These are phyloP conservation scores for Abrostola tripartita DNA, from an alignment of 2,888 invertebrate species.

Conservation along the genomic window DNA sequence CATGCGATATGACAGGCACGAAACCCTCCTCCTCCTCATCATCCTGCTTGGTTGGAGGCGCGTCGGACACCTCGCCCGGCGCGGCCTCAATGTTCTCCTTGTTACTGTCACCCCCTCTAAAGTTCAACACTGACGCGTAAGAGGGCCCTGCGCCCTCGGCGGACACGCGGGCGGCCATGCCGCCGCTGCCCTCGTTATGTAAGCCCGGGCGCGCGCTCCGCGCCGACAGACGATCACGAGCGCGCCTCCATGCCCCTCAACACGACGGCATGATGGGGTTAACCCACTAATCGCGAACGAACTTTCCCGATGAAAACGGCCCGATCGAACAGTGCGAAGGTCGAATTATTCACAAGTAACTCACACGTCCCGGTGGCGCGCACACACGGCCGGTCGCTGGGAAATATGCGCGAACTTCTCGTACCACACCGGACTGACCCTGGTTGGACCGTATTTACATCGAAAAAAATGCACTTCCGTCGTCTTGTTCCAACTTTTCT, in stretches of 20 bases:
- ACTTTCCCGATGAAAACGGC: constrained; percentile 74
- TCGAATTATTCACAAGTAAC: constrained; percentile 70
- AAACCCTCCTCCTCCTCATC: constrained; percentile 84
- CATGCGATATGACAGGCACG: constrained; percentile 85
- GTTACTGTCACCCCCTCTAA: constrained; percentile 88
- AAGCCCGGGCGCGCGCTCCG: constrained; percentile 88
- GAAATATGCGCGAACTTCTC: constrained; percentile 79
- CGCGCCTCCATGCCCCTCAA: constrained; percentile 87
- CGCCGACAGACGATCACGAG: constrained; percentile 88
- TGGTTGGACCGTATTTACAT: constrained; percentile 87
- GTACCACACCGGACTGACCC: constrained; percentile 85
- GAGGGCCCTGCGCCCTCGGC: constrained; percentile 89
- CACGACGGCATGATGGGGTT: constrained; percentile 85
- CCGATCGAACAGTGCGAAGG: constrained; percentile 77
- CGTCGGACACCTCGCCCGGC: constrained; percentile 76
- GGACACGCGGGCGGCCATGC: constrained; percentile 88
- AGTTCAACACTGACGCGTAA: constrained; percentile 92
- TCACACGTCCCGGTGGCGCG: constrained; percentile 67
- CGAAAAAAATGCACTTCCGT: constrained; percentile 86
- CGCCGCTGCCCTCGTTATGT: constrained; percentile 86
- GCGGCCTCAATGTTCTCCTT: constrained; percentile 89
- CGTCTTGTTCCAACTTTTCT: constrained; percentile 78
- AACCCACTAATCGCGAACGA: constrained; percentile 76
- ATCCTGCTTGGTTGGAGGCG: constrained; percentile 69
- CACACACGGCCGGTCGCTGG: constrained; percentile 66